Evolutionary conservation across 2,113 vertebrate genomes (phyloP).

Genomic region (Fulica atra): DNA sequence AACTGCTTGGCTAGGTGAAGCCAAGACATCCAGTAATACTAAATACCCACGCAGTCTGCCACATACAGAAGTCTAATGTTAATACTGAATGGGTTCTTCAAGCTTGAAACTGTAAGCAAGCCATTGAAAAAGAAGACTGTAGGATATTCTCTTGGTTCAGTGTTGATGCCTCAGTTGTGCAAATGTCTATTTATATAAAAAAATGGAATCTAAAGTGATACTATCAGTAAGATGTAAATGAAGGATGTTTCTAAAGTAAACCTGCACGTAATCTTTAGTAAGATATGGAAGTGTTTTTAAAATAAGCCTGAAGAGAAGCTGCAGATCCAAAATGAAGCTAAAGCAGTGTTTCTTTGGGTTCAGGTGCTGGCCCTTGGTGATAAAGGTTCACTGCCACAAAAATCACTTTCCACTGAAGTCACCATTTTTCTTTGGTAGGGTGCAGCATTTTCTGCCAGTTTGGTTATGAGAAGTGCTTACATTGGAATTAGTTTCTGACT

Average conservation of each 20-base stretch:
- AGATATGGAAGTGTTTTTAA: conserved; percentile 57
- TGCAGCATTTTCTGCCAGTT: conserved; percentile 59
- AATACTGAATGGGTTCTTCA: conserved; percentile 78
- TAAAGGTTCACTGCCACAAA: conserved; percentile 67
- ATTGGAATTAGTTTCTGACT: conserved; percentile 54
- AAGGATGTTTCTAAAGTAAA: conserved; percentile 56
- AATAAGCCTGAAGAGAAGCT: conserved; percentile 74
- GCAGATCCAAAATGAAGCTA: conserved; percentile 75
- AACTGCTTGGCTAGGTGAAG: conserved; percentile 82
- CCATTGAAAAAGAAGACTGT: conserved; percentile 76
- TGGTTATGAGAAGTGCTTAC: conserved; percentile 46
- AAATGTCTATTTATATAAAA: conserved; percentile 68
- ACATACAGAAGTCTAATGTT: conserved; percentile 77
- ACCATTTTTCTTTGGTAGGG: conserved; percentile 61
- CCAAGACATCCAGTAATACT: conserved; percentile 78
- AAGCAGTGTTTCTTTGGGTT: conserved; percentile 70
- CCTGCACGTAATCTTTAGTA: conserved; percentile 51
- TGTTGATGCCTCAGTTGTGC: conserved; percentile 72
- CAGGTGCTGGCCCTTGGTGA: conserved; percentile 37
- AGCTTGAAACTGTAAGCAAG: conserved; percentile 77
- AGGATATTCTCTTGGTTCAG: conserved; percentile 76
- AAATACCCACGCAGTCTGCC: conserved; percentile 75
- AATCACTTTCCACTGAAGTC: conserved; percentile 56
- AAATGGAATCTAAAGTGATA: conserved; percentile 68
- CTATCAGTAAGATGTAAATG: conserved; percentile 69